Base-by-base conservation (phyloP, 2,888 invertebrate genomes). In the Pollenia griseotomentosa region DNA sequence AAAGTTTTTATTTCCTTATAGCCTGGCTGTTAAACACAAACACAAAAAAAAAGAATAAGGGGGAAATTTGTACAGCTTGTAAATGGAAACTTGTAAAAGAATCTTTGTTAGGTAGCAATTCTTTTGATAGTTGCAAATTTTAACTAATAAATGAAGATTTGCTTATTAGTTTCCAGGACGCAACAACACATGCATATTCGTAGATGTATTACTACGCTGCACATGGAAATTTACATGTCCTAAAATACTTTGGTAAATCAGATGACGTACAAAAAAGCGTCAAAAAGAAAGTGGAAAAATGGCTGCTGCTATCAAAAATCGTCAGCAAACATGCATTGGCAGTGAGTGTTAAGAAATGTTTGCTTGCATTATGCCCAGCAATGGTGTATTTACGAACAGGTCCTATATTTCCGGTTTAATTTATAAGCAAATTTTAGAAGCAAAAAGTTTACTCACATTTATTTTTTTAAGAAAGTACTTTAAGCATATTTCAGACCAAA, bases 1-100 rank as follows among this genome's bases (percentile, higher is more conserved):
- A 77, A 55, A 63, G 40, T 8, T 63, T 77, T 63, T 61, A 46
- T 70, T 83, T 83, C 63, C 70, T 83, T 63, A 40, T 16, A 42
- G 7, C 10, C 12, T 48, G 78, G 57, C 48, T 70, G 59, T 79
- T 44, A 40, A 48, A 7, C 16, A 40, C 14, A 57, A 59, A 2
- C n/a, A n/a, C n/a, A n/a, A n/a, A 4, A 40, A 23, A 23, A 23
- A 23, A 23, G 23, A 23, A 40, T 10, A 12, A 19, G 51, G 51
- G 74, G 33, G 40, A 33, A 68, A 68, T 7, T 12, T 73, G n/a
- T 10, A 10, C 8, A 51, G n/a, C 42, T 59, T n/a, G 19, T 57
- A 61, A 79, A 12, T 61, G 79, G 19, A 48, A 71, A 53, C 44
- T 53, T 59, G 40, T 33, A 6, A 6, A 53, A 51, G 10, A 75